Evolutionary conservation across 2,113 vertebrate genomes (phyloP), one percentile per base, ranked within the genome.

Genomic region (Chrysochloris asiatica): DNA sequence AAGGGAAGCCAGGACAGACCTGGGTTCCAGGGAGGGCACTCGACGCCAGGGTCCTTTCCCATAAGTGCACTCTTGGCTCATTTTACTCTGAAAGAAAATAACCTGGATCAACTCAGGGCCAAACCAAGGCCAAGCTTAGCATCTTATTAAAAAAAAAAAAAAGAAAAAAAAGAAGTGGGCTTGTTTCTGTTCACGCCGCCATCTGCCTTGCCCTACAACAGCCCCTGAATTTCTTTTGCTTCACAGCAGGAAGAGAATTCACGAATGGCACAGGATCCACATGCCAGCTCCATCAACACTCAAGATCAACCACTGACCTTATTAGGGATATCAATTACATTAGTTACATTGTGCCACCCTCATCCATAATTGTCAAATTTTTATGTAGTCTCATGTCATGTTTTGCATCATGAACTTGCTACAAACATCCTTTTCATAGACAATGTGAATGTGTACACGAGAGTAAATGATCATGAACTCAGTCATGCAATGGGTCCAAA

Each of bases 1-100:
- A 36, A 80, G 38, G 76, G 72, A 67, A 81, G 77, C 90, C 45
- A 86, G 91, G 22, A 75, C 30, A 75, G 67, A 67, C 76, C 38
- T 22, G 0, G 0, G 86, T 47, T 36, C 12, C 30, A 4, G 17
- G 43, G 41, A 79, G 36, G 38, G 71, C 92, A 43, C 43, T 38
- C 0, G 76, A 65, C 67, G 56, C 22, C 3, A 48, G 26, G 43
- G 28, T 11, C 63, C 88, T 38, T 73, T 41, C 91, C 78, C 45
- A 3, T 36, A 24, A n/a, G 56, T 0, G 4, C 4, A 14, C 16
- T 7, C 10, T 5, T 10, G 65, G 67, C 54, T 88, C 19, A 1
- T 3, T 36, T 26, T 24, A 22, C 83, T 87, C 28, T 28, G 48
- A 41, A 63, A 48, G 47, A 61, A 71, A 72, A 11, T 28, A 41